Conservation (phyloP, 2,113 vertebrate species). For the Penelope pileata region DNA sequence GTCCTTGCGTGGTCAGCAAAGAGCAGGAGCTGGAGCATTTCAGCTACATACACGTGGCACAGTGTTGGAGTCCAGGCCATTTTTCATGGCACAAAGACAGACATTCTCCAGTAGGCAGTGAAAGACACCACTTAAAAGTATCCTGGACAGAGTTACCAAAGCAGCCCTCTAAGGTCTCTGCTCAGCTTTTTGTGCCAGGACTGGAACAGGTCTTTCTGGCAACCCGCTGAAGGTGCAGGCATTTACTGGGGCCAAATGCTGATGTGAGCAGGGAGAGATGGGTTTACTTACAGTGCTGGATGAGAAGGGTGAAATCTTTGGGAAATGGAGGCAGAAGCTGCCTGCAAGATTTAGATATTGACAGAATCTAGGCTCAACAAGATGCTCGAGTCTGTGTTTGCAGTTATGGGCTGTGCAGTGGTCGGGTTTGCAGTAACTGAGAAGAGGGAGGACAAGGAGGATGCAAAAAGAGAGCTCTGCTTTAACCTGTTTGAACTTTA, state of each 20-base stretch:
- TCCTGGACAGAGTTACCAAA: neutral
- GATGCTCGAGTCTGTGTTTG: neutral
- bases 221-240: neutral
- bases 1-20: neutral
- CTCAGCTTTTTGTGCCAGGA: neutral
- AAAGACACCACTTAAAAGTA: neutral
- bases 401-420: neutral
- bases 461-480: neutral
- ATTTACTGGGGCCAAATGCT: neutral
- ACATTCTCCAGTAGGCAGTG: neutral
- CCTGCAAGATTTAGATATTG: neutral
- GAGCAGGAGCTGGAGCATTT: neutral
- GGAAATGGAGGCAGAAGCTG: neutral
- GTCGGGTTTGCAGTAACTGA: neutral
- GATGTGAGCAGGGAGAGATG: neutral
- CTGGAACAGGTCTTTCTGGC: neutral
- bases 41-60: accelerated
- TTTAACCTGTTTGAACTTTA: neutral
- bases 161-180: neutral
- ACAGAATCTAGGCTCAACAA: neutral
- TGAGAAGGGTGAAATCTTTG: neutral
- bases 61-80: neutral
- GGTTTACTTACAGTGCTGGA: neutral
- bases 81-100: neutral
- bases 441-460: neutral